A percentile compares a stretch with the other conserved stretches of the same genome.
These are phyloP conservation scores for Diadema setosum DNA, from an alignment of 35 echinoderm and acorn worm species.

Conservation along the genomic window DNA sequence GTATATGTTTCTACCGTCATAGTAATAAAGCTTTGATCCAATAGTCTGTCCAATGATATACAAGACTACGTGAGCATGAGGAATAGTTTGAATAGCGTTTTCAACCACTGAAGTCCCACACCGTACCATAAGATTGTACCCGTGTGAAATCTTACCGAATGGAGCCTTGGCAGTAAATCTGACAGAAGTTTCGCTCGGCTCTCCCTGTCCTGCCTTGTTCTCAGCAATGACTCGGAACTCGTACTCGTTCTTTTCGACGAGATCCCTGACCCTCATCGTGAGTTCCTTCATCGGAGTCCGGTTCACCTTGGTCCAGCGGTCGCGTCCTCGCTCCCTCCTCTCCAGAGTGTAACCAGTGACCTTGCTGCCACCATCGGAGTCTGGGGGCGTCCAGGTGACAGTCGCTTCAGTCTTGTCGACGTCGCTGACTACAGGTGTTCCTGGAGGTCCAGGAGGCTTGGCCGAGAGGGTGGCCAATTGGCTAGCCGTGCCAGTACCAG, in stretches of 20 bases:
- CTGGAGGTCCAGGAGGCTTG: constrained; percentile 5
- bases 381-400: constrained; percentile 29
- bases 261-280: not conserved
- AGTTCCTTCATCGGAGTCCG: not conserved
- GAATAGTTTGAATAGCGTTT: no score
- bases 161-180: constrained; percentile 37
- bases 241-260: not conserved
- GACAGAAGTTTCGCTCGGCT: constrained; percentile 44
- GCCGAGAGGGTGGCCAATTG: not conserved
- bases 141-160: constrained; percentile 70
- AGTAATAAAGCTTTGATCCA: no score
- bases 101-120: no score
- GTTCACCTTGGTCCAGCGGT: constrained; percentile 28
- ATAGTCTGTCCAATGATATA: no score
- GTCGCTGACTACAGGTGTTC: constrained; percentile 5
- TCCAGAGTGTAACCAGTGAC: constrained; percentile 42
- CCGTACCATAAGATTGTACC: no score
- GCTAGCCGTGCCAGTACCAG: constrained; percentile 74
- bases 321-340: not conserved
- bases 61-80: no score
- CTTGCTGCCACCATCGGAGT: constrained; percentile 24
- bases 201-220: constrained; percentile 26
- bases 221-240: constrained; percentile 44
- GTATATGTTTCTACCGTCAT: no score
- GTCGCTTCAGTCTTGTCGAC: constrained; percentile 20